A percentile compares a stretch with the other conserved stretches of the same genome.
These are phyloP conservation scores for Oscheius myriophilus DNA, from an alignment of 2,888 invertebrate species.

Conservation along the genomic window DNA sequence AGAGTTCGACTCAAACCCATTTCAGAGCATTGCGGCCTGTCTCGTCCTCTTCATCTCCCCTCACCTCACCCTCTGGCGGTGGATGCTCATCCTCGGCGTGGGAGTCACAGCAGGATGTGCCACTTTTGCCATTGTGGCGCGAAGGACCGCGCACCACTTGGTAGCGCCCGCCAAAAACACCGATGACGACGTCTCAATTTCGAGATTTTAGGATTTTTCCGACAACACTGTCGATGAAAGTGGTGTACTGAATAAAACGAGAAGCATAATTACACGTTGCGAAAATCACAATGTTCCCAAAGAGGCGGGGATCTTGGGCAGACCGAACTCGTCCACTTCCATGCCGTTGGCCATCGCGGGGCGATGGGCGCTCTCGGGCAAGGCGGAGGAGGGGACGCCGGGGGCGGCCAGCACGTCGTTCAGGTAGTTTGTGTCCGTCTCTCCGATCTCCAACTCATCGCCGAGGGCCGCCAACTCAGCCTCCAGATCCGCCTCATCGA, in stretches of 20 bases:
- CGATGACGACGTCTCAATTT: too few relatives aligned
- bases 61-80: conserved; percentile 31
- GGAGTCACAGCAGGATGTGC: conserved; percentile 9
- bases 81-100: conserved; percentile 31
- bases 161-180: too few relatives aligned
- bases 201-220: too few relatives aligned
- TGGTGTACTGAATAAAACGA: conserved; percentile 1
- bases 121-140: conserved; percentile 11
- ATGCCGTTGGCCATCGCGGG: conserved; percentile 72
- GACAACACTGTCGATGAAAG: too few relatives aligned
- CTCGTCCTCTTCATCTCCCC: conserved; percentile 41
- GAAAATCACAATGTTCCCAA: neutral
- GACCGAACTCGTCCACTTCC: conserved; percentile 94
- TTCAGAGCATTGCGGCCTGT: conserved; percentile 40
- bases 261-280: neutral
- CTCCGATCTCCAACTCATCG: conserved; percentile 93
- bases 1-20: neutral
- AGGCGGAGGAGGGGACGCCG: conserved; percentile 89
- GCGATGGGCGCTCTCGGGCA: conserved; percentile 71
- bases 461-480: conserved; percentile 92
- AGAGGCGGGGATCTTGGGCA: conserved; percentile 77
- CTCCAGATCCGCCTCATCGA: conserved; percentile 97
- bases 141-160: neutral
- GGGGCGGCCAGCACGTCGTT: conserved; percentile 95
- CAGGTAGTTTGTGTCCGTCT: conserved; percentile 90